These are phyloP conservation scores for Ectropis crepuscularia DNA, from an alignment of 2,888 invertebrate species.

Conservation along the genomic window DNA sequence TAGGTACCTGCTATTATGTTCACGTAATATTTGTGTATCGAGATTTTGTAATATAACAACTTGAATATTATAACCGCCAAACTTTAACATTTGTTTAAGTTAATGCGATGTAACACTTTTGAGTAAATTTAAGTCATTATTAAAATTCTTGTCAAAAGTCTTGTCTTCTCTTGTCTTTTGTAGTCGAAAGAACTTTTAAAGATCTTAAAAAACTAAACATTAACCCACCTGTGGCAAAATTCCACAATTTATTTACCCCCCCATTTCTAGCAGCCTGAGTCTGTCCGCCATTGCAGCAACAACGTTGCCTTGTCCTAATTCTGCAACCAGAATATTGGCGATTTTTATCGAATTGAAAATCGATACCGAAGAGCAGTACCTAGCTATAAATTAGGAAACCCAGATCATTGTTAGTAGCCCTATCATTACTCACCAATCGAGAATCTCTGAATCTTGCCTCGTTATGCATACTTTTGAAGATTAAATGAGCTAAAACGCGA, in stretches of 20 bases:
- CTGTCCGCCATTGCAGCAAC: slow-evolving; percentile 44
- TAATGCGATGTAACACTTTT: too few relatives aligned
- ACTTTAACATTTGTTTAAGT: too few relatives aligned
- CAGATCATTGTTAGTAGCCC: slow-evolving; percentile 32
- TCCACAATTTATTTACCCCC: slow-evolving; percentile 6
- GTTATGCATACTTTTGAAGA: slow-evolving; percentile 9
- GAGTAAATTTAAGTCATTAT: too few relatives aligned
- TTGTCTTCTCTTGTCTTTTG: too few relatives aligned
- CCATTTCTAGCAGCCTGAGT: slow-evolving; percentile 18
- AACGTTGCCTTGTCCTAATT: slow-evolving; percentile 61
- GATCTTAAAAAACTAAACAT: too few relatives aligned
- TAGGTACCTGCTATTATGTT: too few relatives aligned
- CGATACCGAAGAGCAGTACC: slow-evolving; percentile 35
- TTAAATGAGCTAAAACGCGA: slow-evolving; percentile 1
- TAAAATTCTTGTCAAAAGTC: too few relatives aligned
- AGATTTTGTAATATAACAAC: too few relatives aligned
- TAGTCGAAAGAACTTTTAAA: too few relatives aligned
- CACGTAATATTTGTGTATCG: too few relatives aligned
- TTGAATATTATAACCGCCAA: too few relatives aligned
- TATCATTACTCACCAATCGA: slow-evolving; percentile 20
- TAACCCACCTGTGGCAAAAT: too few relatives aligned
- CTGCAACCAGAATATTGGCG: slow-evolving; percentile 58
- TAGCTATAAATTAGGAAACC: slow-evolving; percentile 35
- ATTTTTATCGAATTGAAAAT: slow-evolving; percentile 55
- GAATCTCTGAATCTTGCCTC: slow-evolving; percentile 14